phyloP scores from a whole-genome alignment of 2,797 vertebrate genomes.

The Choloepus didactylus region DNA sequence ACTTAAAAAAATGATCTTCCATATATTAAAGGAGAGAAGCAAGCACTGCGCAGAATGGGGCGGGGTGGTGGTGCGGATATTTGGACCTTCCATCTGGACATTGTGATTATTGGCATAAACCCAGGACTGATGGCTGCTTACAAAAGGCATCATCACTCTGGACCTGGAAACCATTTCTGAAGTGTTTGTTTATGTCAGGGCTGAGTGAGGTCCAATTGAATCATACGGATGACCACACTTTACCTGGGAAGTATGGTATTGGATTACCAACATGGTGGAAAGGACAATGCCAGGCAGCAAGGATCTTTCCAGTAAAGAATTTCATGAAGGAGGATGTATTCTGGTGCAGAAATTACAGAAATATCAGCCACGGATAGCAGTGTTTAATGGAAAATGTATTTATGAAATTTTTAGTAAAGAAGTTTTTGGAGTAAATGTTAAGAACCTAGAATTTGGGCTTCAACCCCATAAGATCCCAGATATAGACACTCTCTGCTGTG shows the following conservation, averaged over 20 bases:
- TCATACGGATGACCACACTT: slow-evolving; percentile 94
- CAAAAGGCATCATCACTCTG: slow-evolving; percentile 98
- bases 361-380: slow-evolving; percentile 97
- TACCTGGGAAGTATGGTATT: slow-evolving; percentile 97
- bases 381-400: slow-evolving; percentile 98
- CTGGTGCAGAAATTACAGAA: slow-evolving; percentile 98
- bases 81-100: slow-evolving; percentile 96
- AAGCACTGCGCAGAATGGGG: no score
- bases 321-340: slow-evolving; percentile 98
- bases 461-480: slow-evolving; percentile 98
- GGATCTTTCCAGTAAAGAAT: slow-evolving; percentile 98
- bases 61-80: slow-evolving; percentile 88
- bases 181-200: slow-evolving; percentile 96
- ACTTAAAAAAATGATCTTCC: no score
- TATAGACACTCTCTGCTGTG: slow-evolving; percentile 92
- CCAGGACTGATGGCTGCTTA: slow-evolving; percentile 98
- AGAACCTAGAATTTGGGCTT: slow-evolving; percentile 97
- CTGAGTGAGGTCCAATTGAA: slow-evolving; percentile 96
- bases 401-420: slow-evolving; percentile 99
- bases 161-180: slow-evolving; percentile 99
- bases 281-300: slow-evolving; percentile 87
- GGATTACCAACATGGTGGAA: slow-evolving; percentile 99
- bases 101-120: slow-evolving; percentile 99
- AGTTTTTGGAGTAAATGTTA: slow-evolving; percentile 97
- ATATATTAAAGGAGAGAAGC: no score